Evolutionary conservation across 2,797 vertebrate genomes (phyloP), one percentile per base, ranked within the genome.

Genomic region (Lycodopsis pacificus): DNA sequence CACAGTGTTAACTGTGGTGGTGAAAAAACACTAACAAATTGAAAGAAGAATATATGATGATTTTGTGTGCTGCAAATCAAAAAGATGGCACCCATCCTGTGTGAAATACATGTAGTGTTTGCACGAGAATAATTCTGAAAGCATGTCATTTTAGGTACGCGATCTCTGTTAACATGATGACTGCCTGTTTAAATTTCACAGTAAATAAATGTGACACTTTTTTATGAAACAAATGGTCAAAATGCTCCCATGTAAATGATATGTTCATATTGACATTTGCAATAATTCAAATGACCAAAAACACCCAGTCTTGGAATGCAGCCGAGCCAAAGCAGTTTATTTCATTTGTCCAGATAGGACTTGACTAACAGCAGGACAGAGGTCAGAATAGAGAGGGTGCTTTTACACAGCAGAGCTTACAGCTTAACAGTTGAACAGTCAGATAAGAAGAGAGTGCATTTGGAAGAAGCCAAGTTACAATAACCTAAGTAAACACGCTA

Each of bases 21-120:
- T 57, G 69, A 85, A 76, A 42, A 77, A 82, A 82, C 67, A 22
- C 22, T 13, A 34, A 73, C 12, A 22, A 59, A 51, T 71, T 63
- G 15, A 57, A 81, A 34, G 32, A 67, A 71, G 25, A 69, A 57
- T 25, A 65, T 22, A 13, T 22, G 63, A 70, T 49, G 63, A 70
- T 49, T 65, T 51, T 44, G n/a, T 71, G 36, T 20, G 32, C 13
- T 69, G 48, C 4, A 19, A 79, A 36, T 2, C 25, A 66, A 69
- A 54, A 51, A 13, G 25, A 70, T 49, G 3, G 49, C 53, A 34
- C 22, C 17, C 14, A 32, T 30, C 1, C 46, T 10, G 30, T 49
- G 40, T 42, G 12, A 72, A 73, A 72, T 3, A 20, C 13, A 25
- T 53, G 22, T 54, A 1, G 0, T 38, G 38, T 74, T 83, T 71